These are phyloP conservation scores for Amazona ochrocephala DNA, from an alignment of 2,797 vertebrate species.

Conservation along the genomic window DNA sequence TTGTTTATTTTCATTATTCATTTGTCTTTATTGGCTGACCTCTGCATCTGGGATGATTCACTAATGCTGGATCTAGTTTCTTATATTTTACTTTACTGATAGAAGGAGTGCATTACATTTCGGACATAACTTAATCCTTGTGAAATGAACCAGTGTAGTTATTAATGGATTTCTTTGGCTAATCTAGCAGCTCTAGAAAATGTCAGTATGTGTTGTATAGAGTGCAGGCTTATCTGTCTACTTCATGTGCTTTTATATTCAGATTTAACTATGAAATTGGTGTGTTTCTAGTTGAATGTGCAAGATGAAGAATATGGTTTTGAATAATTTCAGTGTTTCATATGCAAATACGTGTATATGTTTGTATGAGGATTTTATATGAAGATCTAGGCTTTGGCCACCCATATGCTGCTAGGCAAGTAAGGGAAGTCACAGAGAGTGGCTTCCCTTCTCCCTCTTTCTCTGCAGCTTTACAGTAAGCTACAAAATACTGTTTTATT, in stretches of 20 bases:
- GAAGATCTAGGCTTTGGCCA: neutral
- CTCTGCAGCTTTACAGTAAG: neutral
- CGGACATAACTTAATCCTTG: slow-evolving; percentile 39
- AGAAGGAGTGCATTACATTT: slow-evolving; percentile 20
- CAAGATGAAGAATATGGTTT: neutral
- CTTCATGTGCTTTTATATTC: neutral
- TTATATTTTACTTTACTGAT: slow-evolving; percentile 35
- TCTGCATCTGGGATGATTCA: slow-evolving; percentile 35
- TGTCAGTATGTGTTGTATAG: neutral
- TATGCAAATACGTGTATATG: neutral
- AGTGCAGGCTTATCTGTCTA: neutral
- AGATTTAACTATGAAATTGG: neutral
- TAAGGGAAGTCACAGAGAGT: neutral
- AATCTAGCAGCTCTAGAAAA: slow-evolving; percentile 41
- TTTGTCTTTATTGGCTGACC: slow-evolving; percentile 49
- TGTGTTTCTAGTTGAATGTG: neutral
- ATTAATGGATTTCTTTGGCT: slow-evolving; percentile 45
- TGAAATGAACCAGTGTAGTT: slow-evolving; percentile 34
- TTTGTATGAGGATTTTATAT: neutral
- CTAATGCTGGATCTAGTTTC: neutral
- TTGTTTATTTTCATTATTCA: slow-evolving; percentile 32
- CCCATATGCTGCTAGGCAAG: neutral
- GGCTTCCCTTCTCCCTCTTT: neutral
- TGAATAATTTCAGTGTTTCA: neutral
- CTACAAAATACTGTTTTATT: neutral